Conservation (phyloP, 2,797 vertebrate species). For the Sebastes goodei region DNA sequence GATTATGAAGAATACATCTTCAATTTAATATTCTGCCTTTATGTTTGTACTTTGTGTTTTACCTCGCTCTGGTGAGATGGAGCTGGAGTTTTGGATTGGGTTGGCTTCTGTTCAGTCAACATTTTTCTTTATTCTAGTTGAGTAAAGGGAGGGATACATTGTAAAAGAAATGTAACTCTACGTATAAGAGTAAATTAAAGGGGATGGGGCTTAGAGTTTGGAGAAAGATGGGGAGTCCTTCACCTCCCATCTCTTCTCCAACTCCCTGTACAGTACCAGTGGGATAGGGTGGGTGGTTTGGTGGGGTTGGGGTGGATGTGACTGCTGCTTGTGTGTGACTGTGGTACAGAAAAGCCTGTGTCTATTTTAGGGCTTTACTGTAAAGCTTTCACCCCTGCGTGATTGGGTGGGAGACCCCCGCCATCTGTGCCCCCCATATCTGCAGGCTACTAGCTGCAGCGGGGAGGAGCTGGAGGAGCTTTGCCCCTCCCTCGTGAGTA, state of each 20-base stretch:
- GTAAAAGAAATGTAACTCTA: slow-evolving; percentile 6
- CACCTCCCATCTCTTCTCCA: slow-evolving; percentile 59
- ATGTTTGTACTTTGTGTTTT: slow-evolving; percentile 34
- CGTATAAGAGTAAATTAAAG: not conserved
- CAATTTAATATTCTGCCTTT: slow-evolving; percentile 31
- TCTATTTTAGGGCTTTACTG: slow-evolving; percentile 99
- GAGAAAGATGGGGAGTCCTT: slow-evolving; percentile 50
- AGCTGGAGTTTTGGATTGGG: slow-evolving; percentile 48
- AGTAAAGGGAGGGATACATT: slow-evolving; percentile 23
- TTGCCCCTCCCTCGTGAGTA: slow-evolving; percentile 99
- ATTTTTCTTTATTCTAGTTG: slow-evolving; percentile 36
- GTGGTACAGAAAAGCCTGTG: slow-evolving; percentile 99
- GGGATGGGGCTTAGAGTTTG: slow-evolving; percentile 15
- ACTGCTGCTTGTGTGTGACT: slow-evolving; percentile 99
- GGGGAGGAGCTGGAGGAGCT: slow-evolving; percentile 97
- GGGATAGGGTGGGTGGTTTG: slow-evolving; percentile 52
- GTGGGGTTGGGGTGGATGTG: slow-evolving; percentile 77
- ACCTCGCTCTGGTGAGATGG: slow-evolving; percentile 52
- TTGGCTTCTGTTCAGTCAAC: slow-evolving; percentile 46
- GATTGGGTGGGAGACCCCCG: slow-evolving; percentile 98
- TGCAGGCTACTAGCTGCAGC: slow-evolving; percentile 99
- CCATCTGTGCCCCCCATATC: slow-evolving; percentile 99
- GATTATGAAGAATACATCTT: not conserved
- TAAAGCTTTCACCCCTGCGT: slow-evolving; percentile 98
- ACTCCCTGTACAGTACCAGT: slow-evolving; percentile 39